Percentiles rank a stretch among this genome's conserved stretches.
Evolutionary conservation across 2,797 vertebrate genomes (phyloP).

Genomic region (Paguma larvata): DNA sequence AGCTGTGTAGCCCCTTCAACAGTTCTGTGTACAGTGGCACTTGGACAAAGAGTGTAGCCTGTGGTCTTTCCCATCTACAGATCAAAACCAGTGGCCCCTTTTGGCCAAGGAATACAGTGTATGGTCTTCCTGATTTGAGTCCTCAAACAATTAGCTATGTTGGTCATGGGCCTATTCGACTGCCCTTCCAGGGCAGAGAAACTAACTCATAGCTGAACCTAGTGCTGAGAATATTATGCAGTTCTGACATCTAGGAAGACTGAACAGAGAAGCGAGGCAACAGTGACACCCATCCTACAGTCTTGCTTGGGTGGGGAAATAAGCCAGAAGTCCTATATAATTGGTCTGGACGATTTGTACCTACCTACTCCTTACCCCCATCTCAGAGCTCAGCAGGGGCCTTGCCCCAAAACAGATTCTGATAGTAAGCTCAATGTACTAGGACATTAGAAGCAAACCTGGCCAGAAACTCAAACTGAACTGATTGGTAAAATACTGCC

Average conservation of each 20-base stretch:
- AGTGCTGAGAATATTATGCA: background rate
- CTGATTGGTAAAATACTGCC: background rate
- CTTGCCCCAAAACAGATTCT: background rate
- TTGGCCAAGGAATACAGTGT: background rate
- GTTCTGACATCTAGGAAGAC: background rate
- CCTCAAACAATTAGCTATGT: background rate
- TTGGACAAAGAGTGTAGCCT: background rate
- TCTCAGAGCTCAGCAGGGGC: background rate
- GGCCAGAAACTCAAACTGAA: background rate
- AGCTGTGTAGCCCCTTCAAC: background rate
- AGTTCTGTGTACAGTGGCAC: background rate
- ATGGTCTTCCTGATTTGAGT: background rate
- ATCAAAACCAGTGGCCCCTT: background rate
- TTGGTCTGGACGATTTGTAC: background rate
- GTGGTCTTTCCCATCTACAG: background rate
- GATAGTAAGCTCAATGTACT: background rate
- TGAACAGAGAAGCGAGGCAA: background rate
- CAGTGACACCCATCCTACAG: background rate
- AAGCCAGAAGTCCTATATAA: background rate
- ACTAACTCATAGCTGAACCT: background rate
- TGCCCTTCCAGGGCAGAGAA: background rate
- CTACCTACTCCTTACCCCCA: background rate
- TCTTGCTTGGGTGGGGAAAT: background rate
- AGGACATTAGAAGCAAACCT: background rate
- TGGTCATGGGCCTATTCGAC: background rate